These are phyloP conservation scores for Dryocosmus kuriphilus DNA, from an alignment of 2,888 invertebrate genomes.

Conservation along the genomic window DNA sequence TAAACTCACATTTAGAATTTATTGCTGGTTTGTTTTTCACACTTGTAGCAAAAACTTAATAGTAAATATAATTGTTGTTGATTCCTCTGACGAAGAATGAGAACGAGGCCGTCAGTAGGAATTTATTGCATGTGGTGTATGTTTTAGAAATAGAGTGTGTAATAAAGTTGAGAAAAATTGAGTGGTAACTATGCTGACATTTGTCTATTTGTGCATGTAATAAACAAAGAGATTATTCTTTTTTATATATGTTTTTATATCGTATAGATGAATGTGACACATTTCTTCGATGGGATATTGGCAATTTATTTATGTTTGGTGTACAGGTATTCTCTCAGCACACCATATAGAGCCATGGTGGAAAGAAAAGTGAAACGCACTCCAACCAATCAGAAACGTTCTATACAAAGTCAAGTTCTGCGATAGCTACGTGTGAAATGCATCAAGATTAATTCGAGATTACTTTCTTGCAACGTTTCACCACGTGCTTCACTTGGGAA, in stretches of 20 bases:
- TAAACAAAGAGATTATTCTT: background rate
- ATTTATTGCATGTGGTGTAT: constrained; percentile 11
- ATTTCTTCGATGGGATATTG: constrained; percentile 10
- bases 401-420: constrained; percentile 22
- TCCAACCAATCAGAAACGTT: constrained; percentile 18
- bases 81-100: constrained; percentile 22
- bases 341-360: constrained; percentile 32
- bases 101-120: constrained; percentile 31
- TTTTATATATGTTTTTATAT: background rate
- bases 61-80: constrained; percentile 17
- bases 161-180: background rate
- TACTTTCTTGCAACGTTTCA: constrained; percentile 28
- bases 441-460: constrained; percentile 27
- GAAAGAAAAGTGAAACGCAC: constrained; percentile 40
- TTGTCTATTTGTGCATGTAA: background rate
- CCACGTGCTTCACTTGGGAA: constrained; percentile 16
- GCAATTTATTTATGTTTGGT: constrained; percentile 9
- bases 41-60: background rate
- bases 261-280: constrained; percentile 14
- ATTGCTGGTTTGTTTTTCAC: constrained; percentile 9
- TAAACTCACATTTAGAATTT: background rate
- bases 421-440: constrained; percentile 28
- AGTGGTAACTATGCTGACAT: background rate
- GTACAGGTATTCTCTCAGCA: constrained; percentile 23
- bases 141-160: constrained; percentile 5